A percentile compares a stretch with the other conserved stretches of the same genome.
These are phyloP conservation scores for Sphaeramia orbicularis DNA, from an alignment of 2,797 vertebrate species.

Conservation along the genomic window DNA sequence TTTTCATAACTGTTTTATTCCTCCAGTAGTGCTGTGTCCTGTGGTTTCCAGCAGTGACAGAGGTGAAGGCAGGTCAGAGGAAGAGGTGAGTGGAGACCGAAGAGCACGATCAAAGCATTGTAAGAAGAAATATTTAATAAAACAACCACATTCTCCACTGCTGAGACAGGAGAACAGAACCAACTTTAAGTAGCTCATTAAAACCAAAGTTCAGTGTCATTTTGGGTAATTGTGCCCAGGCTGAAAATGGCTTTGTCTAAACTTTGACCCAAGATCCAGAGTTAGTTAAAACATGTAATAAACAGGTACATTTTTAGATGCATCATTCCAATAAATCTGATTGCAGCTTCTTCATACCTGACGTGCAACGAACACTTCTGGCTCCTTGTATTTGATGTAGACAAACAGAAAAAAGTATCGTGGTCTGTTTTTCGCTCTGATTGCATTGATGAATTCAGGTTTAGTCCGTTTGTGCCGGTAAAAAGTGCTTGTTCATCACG, in stretches of 20 bases:
- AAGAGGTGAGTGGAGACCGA: slow-evolving; percentile 36
- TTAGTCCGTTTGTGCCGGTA: slow-evolving; percentile 8
- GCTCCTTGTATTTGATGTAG: too few species aligned
- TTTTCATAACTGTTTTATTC: slow-evolving; percentile 28
- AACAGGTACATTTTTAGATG: slow-evolving; percentile 6
- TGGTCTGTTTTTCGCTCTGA: slow-evolving; percentile 6
- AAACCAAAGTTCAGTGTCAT: background rate
- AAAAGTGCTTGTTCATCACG: slow-evolving; percentile 30
- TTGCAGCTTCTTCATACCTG: too few species aligned
- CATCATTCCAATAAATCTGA: background rate
- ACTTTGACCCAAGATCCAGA: background rate
- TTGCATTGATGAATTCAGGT: slow-evolving; percentile 14
- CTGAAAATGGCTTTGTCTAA: background rate
- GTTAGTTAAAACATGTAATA: background rate
- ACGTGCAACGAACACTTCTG: too few species aligned
- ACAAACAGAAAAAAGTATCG: background rate
- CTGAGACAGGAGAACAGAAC: background rate
- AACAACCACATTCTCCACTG: background rate
- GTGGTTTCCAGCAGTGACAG: slow-evolving; percentile 26
- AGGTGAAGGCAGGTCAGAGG: slow-evolving; percentile 51
- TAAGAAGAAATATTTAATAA: slow-evolving; percentile 3
- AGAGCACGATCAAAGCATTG: slow-evolving; percentile 6
- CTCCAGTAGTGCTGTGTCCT: slow-evolving; percentile 6
- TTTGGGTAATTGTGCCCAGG: background rate
- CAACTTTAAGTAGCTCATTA: slow-evolving; percentile 11